Conservation (phyloP, 1,140 invertebrate genomes). For the Drosophila saltans region DNA sequence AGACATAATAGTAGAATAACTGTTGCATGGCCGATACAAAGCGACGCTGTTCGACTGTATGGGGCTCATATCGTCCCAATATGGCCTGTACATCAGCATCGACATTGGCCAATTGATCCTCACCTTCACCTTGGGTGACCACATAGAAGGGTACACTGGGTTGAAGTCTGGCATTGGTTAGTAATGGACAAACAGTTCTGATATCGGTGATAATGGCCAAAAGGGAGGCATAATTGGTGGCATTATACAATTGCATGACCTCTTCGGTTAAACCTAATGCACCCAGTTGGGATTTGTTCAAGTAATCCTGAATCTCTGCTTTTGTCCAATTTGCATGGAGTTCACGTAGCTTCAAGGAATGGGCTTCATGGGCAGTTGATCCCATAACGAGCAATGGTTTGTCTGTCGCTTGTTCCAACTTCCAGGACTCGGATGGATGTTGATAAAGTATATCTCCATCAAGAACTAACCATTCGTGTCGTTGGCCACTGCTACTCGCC, state of each 20-base stretch:
- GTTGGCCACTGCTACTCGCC: conserved; percentile 84
- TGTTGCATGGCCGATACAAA: conserved; percentile 91
- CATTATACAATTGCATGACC: conserved; percentile 87
- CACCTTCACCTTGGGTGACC: conserved; percentile 86
- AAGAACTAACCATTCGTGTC: conserved; percentile 90
- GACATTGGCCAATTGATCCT: conserved; percentile 85
- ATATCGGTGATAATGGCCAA: conserved; percentile 90
- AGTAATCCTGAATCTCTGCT: conserved; percentile 86
- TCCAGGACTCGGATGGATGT: conserved; percentile 86
- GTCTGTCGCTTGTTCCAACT: conserved; percentile 68
- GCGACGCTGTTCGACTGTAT: conserved; percentile 88
- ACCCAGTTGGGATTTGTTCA: conserved; percentile 87
- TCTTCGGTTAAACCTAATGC: conserved; percentile 85
- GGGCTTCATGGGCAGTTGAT: conserved; percentile 88
- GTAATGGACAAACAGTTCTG: conserved; percentile 90
- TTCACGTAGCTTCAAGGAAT: conserved; percentile 85
- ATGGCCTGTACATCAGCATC: conserved; percentile 90
- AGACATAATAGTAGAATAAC: conserved; percentile 91
- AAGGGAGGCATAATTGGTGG: conserved; percentile 86
- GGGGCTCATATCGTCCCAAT: conserved; percentile 89
- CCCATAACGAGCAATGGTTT: conserved; percentile 87
- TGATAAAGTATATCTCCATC: conserved; percentile 88
- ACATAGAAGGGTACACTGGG: conserved; percentile 89
- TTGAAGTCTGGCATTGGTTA: conserved; percentile 86
- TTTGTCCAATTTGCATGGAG: conserved; percentile 86